These are phyloP conservation scores for Macrostomum lignano DNA, from an alignment of 1,140 invertebrate genomes.

Conservation along the genomic window DNA sequence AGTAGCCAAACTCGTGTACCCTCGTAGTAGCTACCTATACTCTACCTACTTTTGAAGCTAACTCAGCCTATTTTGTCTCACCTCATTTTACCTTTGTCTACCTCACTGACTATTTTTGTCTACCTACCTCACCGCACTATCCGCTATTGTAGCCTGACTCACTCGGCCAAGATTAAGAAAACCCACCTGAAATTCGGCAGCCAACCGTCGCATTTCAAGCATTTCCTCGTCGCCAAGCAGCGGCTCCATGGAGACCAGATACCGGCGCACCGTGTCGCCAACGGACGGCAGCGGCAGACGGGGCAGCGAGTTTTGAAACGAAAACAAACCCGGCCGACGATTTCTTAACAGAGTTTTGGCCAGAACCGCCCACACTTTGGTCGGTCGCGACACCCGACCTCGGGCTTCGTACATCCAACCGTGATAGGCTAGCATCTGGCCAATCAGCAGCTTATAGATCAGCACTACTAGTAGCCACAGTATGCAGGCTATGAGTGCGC, in stretches of 20 bases:
- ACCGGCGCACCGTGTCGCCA: slow-evolving; percentile 61
- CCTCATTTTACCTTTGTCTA: too few relatives aligned
- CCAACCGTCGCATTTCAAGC: slow-evolving; percentile 45
- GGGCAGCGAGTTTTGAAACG: slow-evolving; percentile 77
- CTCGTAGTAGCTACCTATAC: too few relatives aligned
- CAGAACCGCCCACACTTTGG: slow-evolving; percentile 49
- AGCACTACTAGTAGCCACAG: slow-evolving; percentile 37
- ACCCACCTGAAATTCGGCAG: slow-evolving; percentile 67
- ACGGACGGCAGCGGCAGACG: slow-evolving; percentile 59
- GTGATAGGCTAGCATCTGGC: slow-evolving; percentile 66
- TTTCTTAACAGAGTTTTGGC: slow-evolving; percentile 13
- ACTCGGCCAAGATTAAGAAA: too few relatives aligned
- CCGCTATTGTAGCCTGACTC: too few relatives aligned
- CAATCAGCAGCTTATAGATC: slow-evolving; percentile 42
- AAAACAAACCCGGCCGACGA: slow-evolving; percentile 55
- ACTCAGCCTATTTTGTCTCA: too few relatives aligned
- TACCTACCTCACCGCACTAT: too few relatives aligned
- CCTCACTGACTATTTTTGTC: too few relatives aligned
- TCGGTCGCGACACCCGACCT: slow-evolving; percentile 39
- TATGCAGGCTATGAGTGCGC: too few relatives aligned
- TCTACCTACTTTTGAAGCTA: too few relatives aligned
- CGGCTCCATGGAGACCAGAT: slow-evolving; percentile 58
- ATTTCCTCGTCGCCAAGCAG: slow-evolving; percentile 50
- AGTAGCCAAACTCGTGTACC: too few relatives aligned
- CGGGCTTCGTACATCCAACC: slow-evolving; percentile 83